These are phyloP conservation scores for Toxostoma redivivum DNA, from an alignment of 2,113 vertebrate genomes.

Conservation along the genomic window DNA sequence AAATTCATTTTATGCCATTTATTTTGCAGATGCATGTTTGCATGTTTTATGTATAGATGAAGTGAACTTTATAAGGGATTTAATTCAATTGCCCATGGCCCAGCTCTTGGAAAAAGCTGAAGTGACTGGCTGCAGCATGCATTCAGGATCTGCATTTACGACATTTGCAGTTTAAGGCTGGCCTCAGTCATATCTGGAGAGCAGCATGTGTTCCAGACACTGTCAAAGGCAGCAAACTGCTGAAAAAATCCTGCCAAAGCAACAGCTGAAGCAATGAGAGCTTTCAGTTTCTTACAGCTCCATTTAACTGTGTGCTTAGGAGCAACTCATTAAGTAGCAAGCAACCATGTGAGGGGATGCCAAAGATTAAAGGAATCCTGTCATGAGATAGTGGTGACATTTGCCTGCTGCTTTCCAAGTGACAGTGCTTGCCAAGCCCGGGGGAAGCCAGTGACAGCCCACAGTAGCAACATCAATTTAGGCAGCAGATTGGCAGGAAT, in stretches of 20 bases:
- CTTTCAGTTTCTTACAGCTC: constrained; percentile 45
- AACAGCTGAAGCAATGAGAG: constrained; percentile 32
- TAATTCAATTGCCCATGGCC: neutral
- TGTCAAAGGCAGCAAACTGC: constrained; percentile 26
- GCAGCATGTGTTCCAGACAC: neutral
- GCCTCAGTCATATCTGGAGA: neutral
- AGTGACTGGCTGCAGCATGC: neutral
- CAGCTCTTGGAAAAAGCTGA: neutral
- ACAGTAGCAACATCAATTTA: neutral
- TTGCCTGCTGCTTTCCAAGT: constrained; percentile 41
- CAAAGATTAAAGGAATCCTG: constrained; percentile 58
- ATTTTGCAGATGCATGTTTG: neutral
- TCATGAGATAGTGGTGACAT: constrained; percentile 24
- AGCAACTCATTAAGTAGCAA: constrained; percentile 63
- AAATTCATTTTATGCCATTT: neutral
- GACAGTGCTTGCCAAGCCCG: neutral
- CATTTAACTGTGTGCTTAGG: constrained; percentile 24
- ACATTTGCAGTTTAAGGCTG: neutral
- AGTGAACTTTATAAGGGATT: neutral
- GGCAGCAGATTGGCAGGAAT: neutral
- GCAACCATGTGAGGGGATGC: constrained; percentile 11
- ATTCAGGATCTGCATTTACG: neutral
- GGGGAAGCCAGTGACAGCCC: neutral
- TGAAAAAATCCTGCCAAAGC: constrained; percentile 28
- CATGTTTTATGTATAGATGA: neutral